These are phyloP conservation scores for Amphipyra tragopoginis DNA, from an alignment of 2,888 invertebrate species.

Conservation along the genomic window DNA sequence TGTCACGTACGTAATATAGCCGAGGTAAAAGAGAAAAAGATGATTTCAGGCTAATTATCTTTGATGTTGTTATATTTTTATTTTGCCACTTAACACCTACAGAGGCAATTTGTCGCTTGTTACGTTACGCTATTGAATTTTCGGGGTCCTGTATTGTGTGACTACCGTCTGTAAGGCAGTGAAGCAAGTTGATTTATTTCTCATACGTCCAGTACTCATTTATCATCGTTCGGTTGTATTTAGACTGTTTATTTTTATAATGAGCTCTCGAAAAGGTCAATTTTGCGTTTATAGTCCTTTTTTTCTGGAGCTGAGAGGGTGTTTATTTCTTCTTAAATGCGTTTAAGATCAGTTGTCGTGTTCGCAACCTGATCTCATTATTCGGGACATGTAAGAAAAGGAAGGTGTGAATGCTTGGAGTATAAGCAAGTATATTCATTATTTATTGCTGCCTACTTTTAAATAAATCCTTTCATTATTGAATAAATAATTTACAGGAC, in stretches of 20 bases:
- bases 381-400: slow-evolving; percentile 43
- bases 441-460: slow-evolving; percentile 46
- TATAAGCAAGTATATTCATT: slow-evolving; percentile 44
- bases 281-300: slow-evolving; percentile 50
- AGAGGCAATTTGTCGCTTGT: slow-evolving; percentile 78
- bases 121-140: slow-evolving; percentile 70
- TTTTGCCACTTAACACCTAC: slow-evolving; percentile 85
- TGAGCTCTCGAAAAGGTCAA: slow-evolving; percentile 66
- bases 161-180: slow-evolving; percentile 49
- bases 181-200: slow-evolving; percentile 68
- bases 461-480: slow-evolving; percentile 31
- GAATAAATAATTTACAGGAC: slow-evolving; percentile 25
- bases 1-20: slow-evolving; percentile 84
- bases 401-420: slow-evolving; percentile 30
- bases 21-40: slow-evolving; percentile 84
- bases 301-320: slow-evolving; percentile 36
- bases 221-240: slow-evolving; percentile 73
- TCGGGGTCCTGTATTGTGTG: slow-evolving; percentile 58
- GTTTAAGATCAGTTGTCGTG: slow-evolving; percentile 55
- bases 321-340: slow-evolving; percentile 59
- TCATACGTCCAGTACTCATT: slow-evolving; percentile 66
- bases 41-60: slow-evolving; percentile 88
- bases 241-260: slow-evolving; percentile 75
- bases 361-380: slow-evolving; percentile 54
- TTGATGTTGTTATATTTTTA: slow-evolving; percentile 77